A percentile compares a stretch with the other conserved stretches of the same genome.
phyloP scores from a whole-genome alignment of 2,797 vertebrate genomes.

The Falco novaeseelandiae region DNA sequence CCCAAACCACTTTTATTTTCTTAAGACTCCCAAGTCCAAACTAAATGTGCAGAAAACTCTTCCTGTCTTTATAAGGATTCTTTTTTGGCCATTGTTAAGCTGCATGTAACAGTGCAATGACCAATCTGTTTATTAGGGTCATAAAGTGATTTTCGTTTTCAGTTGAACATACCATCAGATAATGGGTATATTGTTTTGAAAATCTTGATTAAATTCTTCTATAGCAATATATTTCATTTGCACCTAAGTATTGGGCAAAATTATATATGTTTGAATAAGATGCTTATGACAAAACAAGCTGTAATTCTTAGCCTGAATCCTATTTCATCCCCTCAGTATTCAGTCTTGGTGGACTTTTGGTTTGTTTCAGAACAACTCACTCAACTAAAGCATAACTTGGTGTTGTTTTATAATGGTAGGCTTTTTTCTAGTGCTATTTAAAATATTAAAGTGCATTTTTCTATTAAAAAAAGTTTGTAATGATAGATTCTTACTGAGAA shows the following conservation, averaged over 20 bases:
- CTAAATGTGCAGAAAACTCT: not conserved
- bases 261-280: not conserved
- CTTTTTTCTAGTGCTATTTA: not conserved
- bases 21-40: not conserved
- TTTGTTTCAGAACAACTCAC: conserved; percentile 24
- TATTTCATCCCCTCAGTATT: not conserved
- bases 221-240: not conserved
- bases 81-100: not conserved
- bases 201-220: conserved; percentile 27
- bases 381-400: not conserved
- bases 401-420: not conserved
- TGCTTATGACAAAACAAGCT: not conserved
- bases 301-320: not conserved
- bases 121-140: not conserved
- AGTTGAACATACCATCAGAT: conserved; percentile 25
- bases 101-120: not conserved
- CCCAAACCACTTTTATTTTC: not conserved
- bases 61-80: not conserved
- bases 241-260: not conserved
- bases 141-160: conserved; percentile 60
- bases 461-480: not conserved
- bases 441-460: not conserved
- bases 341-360: not conserved
- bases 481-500: not conserved
- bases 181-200: conserved; percentile 29